These are phyloP conservation scores for Rhegmatorhina hoffmannsi DNA, from an alignment of 2,113 vertebrate genomes.

Conservation along the genomic window DNA sequence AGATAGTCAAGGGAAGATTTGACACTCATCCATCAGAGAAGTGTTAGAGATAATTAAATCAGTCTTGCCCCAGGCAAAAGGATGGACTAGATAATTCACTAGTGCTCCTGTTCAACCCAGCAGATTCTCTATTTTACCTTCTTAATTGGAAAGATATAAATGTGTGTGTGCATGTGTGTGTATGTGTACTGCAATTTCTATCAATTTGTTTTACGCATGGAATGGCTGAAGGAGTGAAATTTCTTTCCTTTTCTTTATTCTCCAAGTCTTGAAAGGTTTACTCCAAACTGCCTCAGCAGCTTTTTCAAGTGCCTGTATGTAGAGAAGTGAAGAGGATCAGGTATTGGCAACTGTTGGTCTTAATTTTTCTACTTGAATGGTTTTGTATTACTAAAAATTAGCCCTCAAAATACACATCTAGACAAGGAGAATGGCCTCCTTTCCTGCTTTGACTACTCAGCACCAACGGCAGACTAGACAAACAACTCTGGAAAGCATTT, in stretches of 20 bases:
- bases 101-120: slow-evolving; percentile 32
- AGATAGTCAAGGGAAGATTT: slow-evolving; percentile 59
- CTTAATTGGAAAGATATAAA: slow-evolving; percentile 26
- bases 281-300: neutral
- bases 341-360: neutral
- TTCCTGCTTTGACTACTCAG: neutral
- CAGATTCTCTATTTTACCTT: slow-evolving; percentile 49
- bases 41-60: slow-evolving; percentile 64
- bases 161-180: neutral
- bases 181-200: neutral
- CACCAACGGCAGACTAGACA: neutral
- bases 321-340: neutral
- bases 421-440: neutral
- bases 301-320: neutral
- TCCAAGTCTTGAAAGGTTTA: neutral
- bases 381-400: neutral
- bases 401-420: neutral
- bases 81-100: slow-evolving; percentile 59
- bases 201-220: neutral
- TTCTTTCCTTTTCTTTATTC: neutral
- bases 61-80: slow-evolving; percentile 50
- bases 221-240: neutral
- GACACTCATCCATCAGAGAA: slow-evolving; percentile 65
- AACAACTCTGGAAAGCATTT: neutral
- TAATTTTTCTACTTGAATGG: neutral